phyloP scores from a whole-genome alignment of 2,888 invertebrate genomes.

The Gymnoscelis rufifasciata region DNA sequence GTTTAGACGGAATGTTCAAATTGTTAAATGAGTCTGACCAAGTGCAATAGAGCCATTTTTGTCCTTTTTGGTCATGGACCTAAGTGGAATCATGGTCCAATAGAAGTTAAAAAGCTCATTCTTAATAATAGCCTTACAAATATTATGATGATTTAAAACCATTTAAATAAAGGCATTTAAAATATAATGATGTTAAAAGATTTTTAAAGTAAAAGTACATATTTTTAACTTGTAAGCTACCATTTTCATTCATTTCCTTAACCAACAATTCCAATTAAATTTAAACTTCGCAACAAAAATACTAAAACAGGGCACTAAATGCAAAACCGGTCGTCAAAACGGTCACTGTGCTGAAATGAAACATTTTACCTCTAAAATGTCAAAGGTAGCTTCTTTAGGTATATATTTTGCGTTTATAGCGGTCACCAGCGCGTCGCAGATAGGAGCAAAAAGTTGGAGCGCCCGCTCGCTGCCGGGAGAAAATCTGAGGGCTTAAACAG shows the following conservation, averaged over 20 bases:
- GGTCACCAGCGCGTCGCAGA: slow-evolving; percentile 67
- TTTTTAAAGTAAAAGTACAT: too few species aligned
- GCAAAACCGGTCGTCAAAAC: slow-evolving; percentile 55
- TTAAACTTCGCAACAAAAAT: slow-evolving; percentile 33
- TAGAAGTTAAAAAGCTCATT: too few species aligned
- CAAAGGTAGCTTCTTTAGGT: slow-evolving; percentile 75
- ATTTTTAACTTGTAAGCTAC: too few species aligned
- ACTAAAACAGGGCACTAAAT: slow-evolving; percentile 42
- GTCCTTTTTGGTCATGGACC: too few species aligned
- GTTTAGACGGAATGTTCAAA: too few species aligned
- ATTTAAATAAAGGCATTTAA: too few species aligned
- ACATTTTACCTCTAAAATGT: slow-evolving; percentile 73
- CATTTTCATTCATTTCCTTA: background rate
- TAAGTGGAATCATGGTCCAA: too few species aligned
- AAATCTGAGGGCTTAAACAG: slow-evolving; percentile 79
- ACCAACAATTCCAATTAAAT: background rate
- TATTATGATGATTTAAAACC: too few species aligned
- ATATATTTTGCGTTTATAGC: slow-evolving; percentile 78
- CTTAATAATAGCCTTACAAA: too few species aligned
- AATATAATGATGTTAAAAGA: too few species aligned
- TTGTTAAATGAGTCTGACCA: too few species aligned
- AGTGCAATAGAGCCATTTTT: too few species aligned
- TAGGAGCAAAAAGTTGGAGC: slow-evolving; percentile 65
- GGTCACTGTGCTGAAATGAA: slow-evolving; percentile 61
- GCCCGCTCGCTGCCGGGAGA: slow-evolving; percentile 68